These are phyloP conservation scores for Cylas formicarius DNA, from an alignment of 1,140 invertebrate species.

Conservation along the genomic window DNA sequence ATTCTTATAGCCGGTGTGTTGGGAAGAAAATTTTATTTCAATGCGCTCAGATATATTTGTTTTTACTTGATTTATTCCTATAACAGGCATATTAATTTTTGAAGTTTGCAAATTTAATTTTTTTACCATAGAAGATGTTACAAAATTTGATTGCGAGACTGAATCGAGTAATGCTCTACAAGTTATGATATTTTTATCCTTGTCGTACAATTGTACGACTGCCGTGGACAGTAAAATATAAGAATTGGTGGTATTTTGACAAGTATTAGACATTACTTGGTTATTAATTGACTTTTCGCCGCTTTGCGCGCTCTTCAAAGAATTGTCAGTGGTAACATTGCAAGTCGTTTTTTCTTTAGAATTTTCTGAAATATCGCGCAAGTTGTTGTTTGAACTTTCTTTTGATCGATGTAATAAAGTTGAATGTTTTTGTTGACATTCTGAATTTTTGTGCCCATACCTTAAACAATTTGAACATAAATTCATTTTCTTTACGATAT, in stretches of 20 bases:
- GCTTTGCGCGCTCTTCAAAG: too few species aligned
- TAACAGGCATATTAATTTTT: slow-evolving; percentile 8
- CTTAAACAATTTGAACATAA: slow-evolving; percentile 16
- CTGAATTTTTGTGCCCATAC: slow-evolving; percentile 1
- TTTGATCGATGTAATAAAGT: too few species aligned
- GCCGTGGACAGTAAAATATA: slow-evolving; percentile 11
- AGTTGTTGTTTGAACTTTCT: too few species aligned
- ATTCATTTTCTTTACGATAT: slow-evolving; percentile 9
- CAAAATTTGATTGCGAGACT: slow-evolving; percentile 16
- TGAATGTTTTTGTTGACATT: too few species aligned
- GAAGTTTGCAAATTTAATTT: slow-evolving; percentile 7
- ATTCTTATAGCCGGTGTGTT: slow-evolving; percentile 1
- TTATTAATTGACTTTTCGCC: too few species aligned
- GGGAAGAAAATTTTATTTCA: slow-evolving; percentile 5
- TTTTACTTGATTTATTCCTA: slow-evolving; percentile 9
- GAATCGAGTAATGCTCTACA: slow-evolving; percentile 4
- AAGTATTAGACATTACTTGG: background rate
- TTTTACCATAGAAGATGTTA: background rate
- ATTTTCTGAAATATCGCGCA: too few species aligned
- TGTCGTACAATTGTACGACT: slow-evolving; percentile 3
- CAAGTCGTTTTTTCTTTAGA: too few species aligned
- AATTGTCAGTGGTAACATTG: too few species aligned
- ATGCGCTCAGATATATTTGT: background rate
- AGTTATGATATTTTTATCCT: slow-evolving; percentile 5
- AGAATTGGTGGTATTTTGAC: slow-evolving; percentile 3